Evolutionary conservation across 2,113 vertebrate species (phyloP).

Genomic region (Accipiter cooperii): DNA sequence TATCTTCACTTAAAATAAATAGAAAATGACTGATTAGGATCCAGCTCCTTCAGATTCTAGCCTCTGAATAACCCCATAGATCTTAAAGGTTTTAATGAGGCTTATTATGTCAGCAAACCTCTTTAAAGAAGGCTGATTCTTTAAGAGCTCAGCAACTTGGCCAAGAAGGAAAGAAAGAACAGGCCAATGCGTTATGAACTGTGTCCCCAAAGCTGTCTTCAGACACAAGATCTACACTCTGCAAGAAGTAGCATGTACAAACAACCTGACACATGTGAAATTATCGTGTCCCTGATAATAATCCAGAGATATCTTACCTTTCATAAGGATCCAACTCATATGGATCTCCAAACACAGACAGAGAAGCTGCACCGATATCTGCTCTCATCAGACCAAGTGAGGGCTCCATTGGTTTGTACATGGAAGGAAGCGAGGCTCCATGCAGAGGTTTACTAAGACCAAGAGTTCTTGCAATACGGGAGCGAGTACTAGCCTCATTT

Average conservation of each 20-base stretch:
- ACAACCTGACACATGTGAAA: background rate
- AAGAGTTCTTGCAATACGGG: conserved; percentile 86
- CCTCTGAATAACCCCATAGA: background rate
- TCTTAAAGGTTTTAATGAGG: background rate
- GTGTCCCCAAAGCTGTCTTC: background rate
- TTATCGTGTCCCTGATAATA: background rate
- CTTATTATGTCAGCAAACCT: background rate
- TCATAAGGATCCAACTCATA: conserved; percentile 86
- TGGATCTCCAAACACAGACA: conserved; percentile 92
- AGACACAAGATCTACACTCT: background rate
- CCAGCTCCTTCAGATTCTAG: background rate
- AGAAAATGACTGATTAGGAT: background rate
- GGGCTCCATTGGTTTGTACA: conserved; percentile 79
- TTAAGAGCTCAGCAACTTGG: background rate
- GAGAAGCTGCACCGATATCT: conserved; percentile 89
- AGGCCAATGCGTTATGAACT: background rate
- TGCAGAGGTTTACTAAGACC: conserved; percentile 76
- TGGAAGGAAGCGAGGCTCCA: conserved; percentile 77
- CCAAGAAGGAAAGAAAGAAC: background rate
- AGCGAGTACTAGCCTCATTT: conserved; percentile 70
- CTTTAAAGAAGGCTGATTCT: background rate
- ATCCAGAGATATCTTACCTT: conserved; percentile 49
- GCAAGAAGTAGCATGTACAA: background rate
- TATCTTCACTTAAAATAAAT: background rate
- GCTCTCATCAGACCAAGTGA: conserved; percentile 86